Evolutionary conservation across 2,113 vertebrate genomes (phyloP), one percentile per base, ranked within the genome.

Genomic region (Ciconia stormi): DNA sequence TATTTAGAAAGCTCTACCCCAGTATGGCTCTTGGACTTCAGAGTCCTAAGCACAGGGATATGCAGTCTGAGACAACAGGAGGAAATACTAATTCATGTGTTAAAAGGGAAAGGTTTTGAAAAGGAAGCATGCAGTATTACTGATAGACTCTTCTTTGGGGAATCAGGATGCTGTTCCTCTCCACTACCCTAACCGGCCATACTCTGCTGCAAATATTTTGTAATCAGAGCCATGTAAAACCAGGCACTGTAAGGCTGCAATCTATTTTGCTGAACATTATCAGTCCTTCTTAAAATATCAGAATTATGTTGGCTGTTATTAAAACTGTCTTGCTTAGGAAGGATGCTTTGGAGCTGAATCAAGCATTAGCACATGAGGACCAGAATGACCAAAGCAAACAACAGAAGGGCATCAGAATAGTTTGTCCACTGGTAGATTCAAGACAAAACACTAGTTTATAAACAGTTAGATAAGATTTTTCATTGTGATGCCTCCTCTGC

Each of bases 401-500:
- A 90, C 27, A 89, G 81, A 94, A 97, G 95, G 91, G 78, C 96
- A 92, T 95, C 56, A 47, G 92, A 84, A 97, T 92, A 95, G 80
- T 89, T 96, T 95, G 96, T 87, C 89, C 70, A 2, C 71, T 90
- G 9, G 56, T 29, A 70, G 67, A 73, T 49, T 91, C 70, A 82
- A 97, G 87, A 94, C 74, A 87, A 94, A 97, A 91, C 38, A 90
- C 16, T 55, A 96, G 97, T 98, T 97, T 97, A 98, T 87, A 93
- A 95, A 93, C 90, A 82, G 26, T 21, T 58, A 91, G 93, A 98
- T 97, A 98, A 97, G 90, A 89, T 79, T 97, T 93, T 94, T 89
- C 67, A 67, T 90, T 77, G 29, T 27, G 52, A 56, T 96, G 95
- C 93, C 95, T 94, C 78, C 72, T 82, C 82, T 69, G 30, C 50